Base-by-base conservation (phyloP, 2,888 invertebrate species). In the Leptura quadrifasciata region DNA sequence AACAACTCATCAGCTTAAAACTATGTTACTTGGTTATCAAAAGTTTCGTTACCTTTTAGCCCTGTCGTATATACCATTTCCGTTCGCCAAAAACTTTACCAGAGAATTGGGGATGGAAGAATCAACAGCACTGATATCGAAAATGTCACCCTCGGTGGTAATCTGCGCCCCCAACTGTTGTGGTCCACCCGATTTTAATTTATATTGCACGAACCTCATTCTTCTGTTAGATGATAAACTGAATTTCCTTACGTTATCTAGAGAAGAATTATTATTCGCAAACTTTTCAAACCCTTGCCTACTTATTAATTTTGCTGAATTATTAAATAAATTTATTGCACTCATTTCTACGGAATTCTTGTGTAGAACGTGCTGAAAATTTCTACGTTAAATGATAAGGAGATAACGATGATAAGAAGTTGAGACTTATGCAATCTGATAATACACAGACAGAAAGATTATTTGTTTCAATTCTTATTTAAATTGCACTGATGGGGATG, bases 121-220 rank as follows among this genome's bases (percentile, higher is more conserved):
- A 83, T 92, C 91, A 0, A 92, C 90, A 0, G 90, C 90, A 79
- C 91, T 92, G 0, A 93, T 89, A 81, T 94, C 93, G 78, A 94
- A 92, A 80, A 96, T 91, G 81, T 94, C 94, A 0, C 93, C 92
- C 24, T 93, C 93, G 69, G 92, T 90, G 5, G 86, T 77, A 10
- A 89, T 81, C 82, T 89, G 89, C 0, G 87, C 93, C 2, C 95
- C 96, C n/a, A 94, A 90, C n/a, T 93, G 92, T 71, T 92, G 90
- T 1, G 91, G 91, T 0, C 90, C 90, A 0, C 93, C 92, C 58
- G 91, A 90, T 81, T 92, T 91, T 24, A 89, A 90, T 63, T 90
- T 89, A 87, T 94, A 95, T 85, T 95, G 95, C 61, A 95, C 92
- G 82, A 94, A 92, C 84, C 95, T 93, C 94, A 94, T 93, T 47